A percentile compares a stretch with the other conserved stretches of the same genome.
Conservation (phyloP, 2,888 invertebrate genomes). For the Notodonta dromedarius region DNA sequence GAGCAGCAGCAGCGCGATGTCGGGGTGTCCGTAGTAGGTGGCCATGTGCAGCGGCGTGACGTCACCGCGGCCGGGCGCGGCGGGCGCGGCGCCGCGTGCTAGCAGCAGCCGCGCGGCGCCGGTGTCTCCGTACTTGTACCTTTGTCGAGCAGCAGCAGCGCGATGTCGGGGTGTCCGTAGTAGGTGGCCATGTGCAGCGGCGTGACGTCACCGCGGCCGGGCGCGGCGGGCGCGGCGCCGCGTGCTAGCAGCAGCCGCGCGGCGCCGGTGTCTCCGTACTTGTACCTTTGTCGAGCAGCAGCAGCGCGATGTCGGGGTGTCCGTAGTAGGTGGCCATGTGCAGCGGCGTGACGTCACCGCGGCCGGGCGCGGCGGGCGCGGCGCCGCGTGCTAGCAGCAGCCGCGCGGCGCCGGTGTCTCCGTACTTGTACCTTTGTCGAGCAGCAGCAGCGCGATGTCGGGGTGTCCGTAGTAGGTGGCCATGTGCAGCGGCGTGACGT, state of each 20-base stretch:
- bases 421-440: constrained; percentile 92
- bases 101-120: no score
- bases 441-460: constrained; percentile 93
- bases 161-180: constrained; percentile 97
- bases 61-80: no score
- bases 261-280: no score
- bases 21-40: constrained; percentile 97
- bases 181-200: constrained; percentile 98
- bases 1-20: constrained; percentile 94
- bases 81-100: no score
- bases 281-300: constrained; percentile 93
- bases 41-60: constrained; percentile 97
- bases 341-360: constrained; percentile 87
- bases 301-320: constrained; percentile 94
- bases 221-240: no score
- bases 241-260: no score
- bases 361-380: no score
- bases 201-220: constrained; percentile 69
- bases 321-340: constrained; percentile 99
- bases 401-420: no score
- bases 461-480: constrained; percentile 98
- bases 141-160: constrained; percentile 94
- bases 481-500: constrained; percentile 94
- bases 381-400: no score
- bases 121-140: constrained; percentile 75